Percentiles rank a stretch among this genome's conserved stretches.
Conservation (phyloP, 2,113 vertebrate species). For the Sinocyclocheilus grahami region DNA sequence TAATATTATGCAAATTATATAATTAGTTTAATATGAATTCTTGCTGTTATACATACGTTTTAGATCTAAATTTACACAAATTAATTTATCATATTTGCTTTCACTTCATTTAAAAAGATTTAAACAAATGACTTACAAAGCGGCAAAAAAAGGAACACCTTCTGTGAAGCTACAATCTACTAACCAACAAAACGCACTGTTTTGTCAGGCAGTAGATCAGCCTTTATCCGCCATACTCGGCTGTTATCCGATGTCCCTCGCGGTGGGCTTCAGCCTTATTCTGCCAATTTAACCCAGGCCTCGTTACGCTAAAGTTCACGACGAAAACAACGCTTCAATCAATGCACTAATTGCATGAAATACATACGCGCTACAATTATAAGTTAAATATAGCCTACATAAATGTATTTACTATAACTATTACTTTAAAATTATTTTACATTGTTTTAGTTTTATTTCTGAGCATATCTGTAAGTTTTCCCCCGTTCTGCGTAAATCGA, state of each 20-base stretch:
- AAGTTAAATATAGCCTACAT: not conserved
- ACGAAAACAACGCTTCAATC: conserved; percentile 8
- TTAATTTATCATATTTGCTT: not conserved
- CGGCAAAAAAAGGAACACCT: not conserved
- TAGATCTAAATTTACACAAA: not conserved
- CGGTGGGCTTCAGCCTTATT: conserved; percentile 25
- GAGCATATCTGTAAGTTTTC: conserved; percentile 36
- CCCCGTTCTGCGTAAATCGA: conserved; percentile 35
- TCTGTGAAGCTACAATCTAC: not conserved
- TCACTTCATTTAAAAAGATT: not conserved
- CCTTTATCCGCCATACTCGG: conserved; percentile 22
- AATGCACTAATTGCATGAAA: not conserved
- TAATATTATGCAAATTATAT: not conserved
- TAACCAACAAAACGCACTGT: conserved; percentile 24
- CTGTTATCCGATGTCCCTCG: conserved; percentile 34
- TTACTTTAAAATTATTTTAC: not conserved
- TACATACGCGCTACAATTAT: not conserved
- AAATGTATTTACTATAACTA: not conserved
- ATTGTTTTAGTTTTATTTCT: not conserved
- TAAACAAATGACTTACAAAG: not conserved
- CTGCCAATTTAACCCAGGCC: conserved; percentile 8
- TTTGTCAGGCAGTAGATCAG: conserved; percentile 33
- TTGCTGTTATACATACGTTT: not conserved
- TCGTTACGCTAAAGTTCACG: not conserved
- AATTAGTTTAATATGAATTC: not conserved